Base-by-base conservation (phyloP, 1,140 invertebrate genomes). In the Bradynema listronoti region DNA sequence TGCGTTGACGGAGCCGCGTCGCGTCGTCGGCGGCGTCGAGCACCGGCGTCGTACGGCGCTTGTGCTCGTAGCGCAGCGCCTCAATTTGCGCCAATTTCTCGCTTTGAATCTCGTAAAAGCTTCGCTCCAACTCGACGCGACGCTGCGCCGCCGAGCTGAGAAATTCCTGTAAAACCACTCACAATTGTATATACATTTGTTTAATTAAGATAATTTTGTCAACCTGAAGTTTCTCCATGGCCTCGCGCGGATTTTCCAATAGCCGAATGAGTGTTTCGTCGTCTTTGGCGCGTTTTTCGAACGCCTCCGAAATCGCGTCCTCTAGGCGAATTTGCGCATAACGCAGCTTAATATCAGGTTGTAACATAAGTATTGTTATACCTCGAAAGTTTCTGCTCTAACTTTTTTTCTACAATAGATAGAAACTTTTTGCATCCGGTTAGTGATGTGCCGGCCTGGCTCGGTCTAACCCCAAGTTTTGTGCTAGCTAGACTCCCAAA, bases 131-230 rank as follows among this genome's bases (percentile, higher is more conserved):
- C 29, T 32, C 45, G 11, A 57, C 30, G 5, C 46, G 25, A 14
- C 61, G 45, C 4, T 66, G 42, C 16, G 53, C 32, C n/a, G 61
- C 43, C 14, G 11, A 25, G 1, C 33, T 25, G n/a, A 53, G 27
- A 32, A 41, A 56, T 36, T 56, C 34, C 61, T 63, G 11, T 30
- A 65, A 68, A 42, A 55, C 11, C 41, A 16, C n/a, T 54, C 52
- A 43, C 11, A 5, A 46, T 1, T 52, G 14, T 49, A 33, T 47
- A 9, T 14, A 41, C 24, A 16, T 25, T 25, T 52, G n/a, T 2
- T 16, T 59, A 34, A 22, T 4, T 25, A 32, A 27, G 29, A 4
- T 27, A n/a, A 3, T 6, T 11, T 59, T 34, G 7, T 0, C n/a
- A 24, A 63, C 61, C 61, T 41, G 19, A 29, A 63, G 30, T 29